A percentile compares a stretch with the other conserved stretches of the same genome.
Evolutionary conservation across 2,888 invertebrate genomes (phyloP).

Genomic region (Chloromyia formosa): DNA sequence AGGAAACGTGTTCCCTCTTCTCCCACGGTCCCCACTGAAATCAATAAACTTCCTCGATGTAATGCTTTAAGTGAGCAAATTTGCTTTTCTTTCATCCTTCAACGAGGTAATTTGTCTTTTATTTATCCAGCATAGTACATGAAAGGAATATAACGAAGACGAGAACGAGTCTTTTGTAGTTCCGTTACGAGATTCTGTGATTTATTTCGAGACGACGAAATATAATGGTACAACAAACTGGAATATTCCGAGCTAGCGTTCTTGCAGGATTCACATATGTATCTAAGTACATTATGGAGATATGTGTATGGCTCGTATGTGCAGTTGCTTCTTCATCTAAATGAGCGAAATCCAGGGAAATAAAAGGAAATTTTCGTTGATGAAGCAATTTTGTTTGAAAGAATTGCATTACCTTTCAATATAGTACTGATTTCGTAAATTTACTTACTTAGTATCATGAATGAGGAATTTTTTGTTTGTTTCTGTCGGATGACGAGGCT

Average conservation of each 20-base stretch:
- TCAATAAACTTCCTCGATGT: conserved; percentile 5
- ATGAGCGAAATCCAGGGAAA: not conserved
- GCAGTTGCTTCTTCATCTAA: no score
- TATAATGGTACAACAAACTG: not conserved
- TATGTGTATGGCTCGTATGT: no score
- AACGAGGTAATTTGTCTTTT: conserved; percentile 30
- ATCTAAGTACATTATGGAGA: not conserved
- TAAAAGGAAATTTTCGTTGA: not conserved
- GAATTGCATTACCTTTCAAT: not conserved
- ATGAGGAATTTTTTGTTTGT: not conserved
- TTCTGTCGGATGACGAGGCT: no score
- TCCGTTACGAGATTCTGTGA: not conserved
- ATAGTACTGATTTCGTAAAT: not conserved
- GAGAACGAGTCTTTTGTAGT: not conserved
- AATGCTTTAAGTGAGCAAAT: conserved; percentile 5
- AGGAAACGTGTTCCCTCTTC: not conserved
- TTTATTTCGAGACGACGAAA: conserved; percentile 5
- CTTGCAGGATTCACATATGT: not conserved
- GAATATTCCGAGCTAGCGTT: not conserved
- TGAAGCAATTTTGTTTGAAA: not conserved
- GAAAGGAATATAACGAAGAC: conserved; percentile 13
- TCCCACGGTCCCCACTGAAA: not conserved
- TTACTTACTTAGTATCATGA: not conserved
- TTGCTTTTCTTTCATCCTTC: conserved; percentile 11
- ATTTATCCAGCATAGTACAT: conserved; percentile 15